Percentiles rank a stretch among this genome's conserved stretches.
These are phyloP conservation scores for Donacobius atricapilla DNA, from an alignment of 2,113 vertebrate species.

Conservation along the genomic window DNA sequence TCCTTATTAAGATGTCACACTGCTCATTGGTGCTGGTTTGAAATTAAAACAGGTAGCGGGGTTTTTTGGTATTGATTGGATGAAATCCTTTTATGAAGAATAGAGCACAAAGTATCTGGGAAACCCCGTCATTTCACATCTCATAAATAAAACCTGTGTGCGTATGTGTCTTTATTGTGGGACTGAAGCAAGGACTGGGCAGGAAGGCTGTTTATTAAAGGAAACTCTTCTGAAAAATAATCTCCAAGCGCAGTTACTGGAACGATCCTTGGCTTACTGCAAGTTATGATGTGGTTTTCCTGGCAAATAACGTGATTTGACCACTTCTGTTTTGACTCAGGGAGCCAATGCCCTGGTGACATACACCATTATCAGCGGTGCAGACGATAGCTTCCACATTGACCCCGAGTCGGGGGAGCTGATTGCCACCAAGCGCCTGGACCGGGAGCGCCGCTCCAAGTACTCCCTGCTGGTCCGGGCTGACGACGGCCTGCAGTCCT, in stretches of 20 bases:
- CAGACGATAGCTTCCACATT: slow-evolving; percentile 92
- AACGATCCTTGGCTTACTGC: not conserved
- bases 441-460: slow-evolving; percentile 90
- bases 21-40: not conserved
- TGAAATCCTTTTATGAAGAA: not conserved
- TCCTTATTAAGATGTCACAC: not conserved
- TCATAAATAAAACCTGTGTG: not conserved
- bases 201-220: not conserved
- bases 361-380: slow-evolving; percentile 94
- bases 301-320: not conserved
- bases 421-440: slow-evolving; percentile 87
- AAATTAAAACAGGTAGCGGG: not conserved
- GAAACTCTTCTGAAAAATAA: not conserved
- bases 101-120: not conserved
- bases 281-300: slow-evolving; percentile 10
- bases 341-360: slow-evolving; percentile 95
- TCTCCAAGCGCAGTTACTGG: not conserved
- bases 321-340: slow-evolving; percentile 66
- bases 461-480: slow-evolving; percentile 93
- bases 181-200: not conserved
- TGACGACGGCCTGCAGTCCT: slow-evolving; percentile 92
- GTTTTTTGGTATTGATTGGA: not conserved
- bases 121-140: not conserved
- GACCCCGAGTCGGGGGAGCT: slow-evolving; percentile 94
- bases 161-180: not conserved